Evolutionary conservation across 2,113 vertebrate genomes (phyloP), one percentile per base, ranked within the genome.

Genomic region (Stigmatopora argus): DNA sequence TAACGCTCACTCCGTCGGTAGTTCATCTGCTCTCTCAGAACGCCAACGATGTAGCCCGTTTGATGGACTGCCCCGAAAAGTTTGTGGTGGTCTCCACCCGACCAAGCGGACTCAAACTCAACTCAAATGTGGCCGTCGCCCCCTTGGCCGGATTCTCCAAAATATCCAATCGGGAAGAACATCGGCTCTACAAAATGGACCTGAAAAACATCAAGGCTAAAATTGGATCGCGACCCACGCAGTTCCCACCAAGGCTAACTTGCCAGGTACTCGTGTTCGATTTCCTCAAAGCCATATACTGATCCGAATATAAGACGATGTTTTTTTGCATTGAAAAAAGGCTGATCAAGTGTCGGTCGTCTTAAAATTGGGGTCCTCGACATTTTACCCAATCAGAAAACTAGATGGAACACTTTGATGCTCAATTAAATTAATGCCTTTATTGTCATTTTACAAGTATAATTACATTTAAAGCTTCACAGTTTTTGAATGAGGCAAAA

Each of bases 191-290:
- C 55, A 83, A 71, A 62, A 51, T 64, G 46, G 79, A 85, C 53
- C 51, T 82, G 7, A 88, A 72, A 65, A 8, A 81, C 8, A 41
- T 80, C 26, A 83, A 80, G 44, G 65, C 85, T 51, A 90, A 86
- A 77, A 66, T 80, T 0, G 71, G 70, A 18, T 84, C 82, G 5
- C 51, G 74, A 26, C 45, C 73, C 17, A 21, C 44, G 15, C 34
- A 48, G 0, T 67, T 65, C 8, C 48, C 78, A 13, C 18, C 65
- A 3, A 84, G 74, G 73, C 59, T 75, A 34, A 18, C 65, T 2
- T n/a, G 17, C 44, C 75, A 85, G 84, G 85, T 84, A 65, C n/a
- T 66, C 62, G 34, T 62, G 38, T 34, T 38, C 60, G n/a, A 1
- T n/a, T 53, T 3, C 26, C 2, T 31, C 45, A 8, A 45, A 44